Evolutionary conservation across 2,888 invertebrate genomes (phyloP).

Genomic region (Drosophila prostipennis): DNA sequence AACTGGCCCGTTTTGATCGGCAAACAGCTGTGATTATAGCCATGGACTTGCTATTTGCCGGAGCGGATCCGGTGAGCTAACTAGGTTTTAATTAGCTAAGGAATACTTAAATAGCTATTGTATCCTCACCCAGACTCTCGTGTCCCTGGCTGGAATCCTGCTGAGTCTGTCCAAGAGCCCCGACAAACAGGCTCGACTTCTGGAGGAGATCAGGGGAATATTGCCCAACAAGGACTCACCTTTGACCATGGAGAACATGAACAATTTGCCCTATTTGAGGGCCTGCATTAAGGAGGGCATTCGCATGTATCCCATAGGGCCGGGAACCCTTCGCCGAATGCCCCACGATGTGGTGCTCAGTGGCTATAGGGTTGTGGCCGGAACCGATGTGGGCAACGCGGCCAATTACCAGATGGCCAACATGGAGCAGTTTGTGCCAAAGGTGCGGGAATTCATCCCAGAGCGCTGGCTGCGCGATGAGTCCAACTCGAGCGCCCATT

Average conservation of each 20-base stretch:
- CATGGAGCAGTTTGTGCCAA: slow-evolving; percentile 87
- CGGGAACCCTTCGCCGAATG: slow-evolving; percentile 86
- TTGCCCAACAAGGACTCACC: slow-evolving; percentile 83
- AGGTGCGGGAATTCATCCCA: slow-evolving; percentile 88
- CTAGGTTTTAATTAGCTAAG: background rate
- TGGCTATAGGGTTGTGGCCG: slow-evolving; percentile 87
- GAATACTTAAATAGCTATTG: background rate
- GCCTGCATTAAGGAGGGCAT: slow-evolving; percentile 91
- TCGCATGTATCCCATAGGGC: slow-evolving; percentile 87
- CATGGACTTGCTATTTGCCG: slow-evolving; percentile 89
- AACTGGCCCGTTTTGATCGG: slow-evolving; percentile 87
- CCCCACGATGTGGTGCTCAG: slow-evolving; percentile 87
- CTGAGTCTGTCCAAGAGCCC: slow-evolving; percentile 87
- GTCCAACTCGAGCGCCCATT: slow-evolving; percentile 34
- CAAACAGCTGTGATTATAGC: slow-evolving; percentile 88
- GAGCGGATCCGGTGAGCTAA: slow-evolving; percentile 88
- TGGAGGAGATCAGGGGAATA: slow-evolving; percentile 85
- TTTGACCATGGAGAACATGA: slow-evolving; percentile 84
- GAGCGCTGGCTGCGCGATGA: slow-evolving; percentile 88
- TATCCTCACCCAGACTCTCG: slow-evolving; percentile 66
- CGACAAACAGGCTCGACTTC: slow-evolving; percentile 87
- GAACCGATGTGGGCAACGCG: slow-evolving; percentile 89
- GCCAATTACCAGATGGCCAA: slow-evolving; percentile 87
- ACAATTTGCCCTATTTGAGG: slow-evolving; percentile 87
- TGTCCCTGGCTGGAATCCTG: slow-evolving; percentile 86